Base-by-base conservation (phyloP, 35 echinoderm and acorn worm genomes). In the Apostichopus parvimensis region DNA sequence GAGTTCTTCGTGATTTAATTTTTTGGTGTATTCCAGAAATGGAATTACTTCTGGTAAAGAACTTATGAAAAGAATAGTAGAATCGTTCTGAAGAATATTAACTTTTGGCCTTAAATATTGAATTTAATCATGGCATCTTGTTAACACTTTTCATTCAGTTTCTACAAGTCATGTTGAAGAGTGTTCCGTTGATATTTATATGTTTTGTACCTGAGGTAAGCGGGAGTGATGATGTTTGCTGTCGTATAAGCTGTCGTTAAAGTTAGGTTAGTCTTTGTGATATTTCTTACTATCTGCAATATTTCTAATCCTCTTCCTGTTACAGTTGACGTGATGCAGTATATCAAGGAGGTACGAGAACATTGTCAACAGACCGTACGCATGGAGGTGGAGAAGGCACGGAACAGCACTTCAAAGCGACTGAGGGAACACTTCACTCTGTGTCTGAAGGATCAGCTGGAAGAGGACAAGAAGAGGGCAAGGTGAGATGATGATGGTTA, bases 331-430 rank as follows among this genome's bases (percentile, higher is more conserved):
- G 95, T 96, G 17, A 66, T 96, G 14, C 77, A 92, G 57, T 87
- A 94, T 61, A 62, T 96, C 20, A 73, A 87, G 26, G 93, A 96
- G 78, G 93, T 92, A n/a, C 18, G 95, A 53, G 95, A 96, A 60
- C 72, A 92, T 56, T 96, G 93, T 71, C 55, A 89, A 18, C 90
- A 92, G 57, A 96, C 95, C 6, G 95, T 96, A 5, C 77, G 93
- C n/a, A 85, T 72, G 18, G 95, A 96, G 17, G 95, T 96, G 17
- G 86, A 87, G 53, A 96, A 96, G 60, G 95, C 94, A 77, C 68
- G 95, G 21, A 90, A 90, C 70, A 13, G 57, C 28, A 96, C 95
- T 5, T 78, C 95, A 21, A 94, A 94, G 87, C 92, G 91, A 90
- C 87, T 96, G 22, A 86, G 93, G 17, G 73, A 92, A 73, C 93